Base-by-base conservation (phyloP, 1,140 invertebrate species). In the Brachionus koreanus region DNA sequence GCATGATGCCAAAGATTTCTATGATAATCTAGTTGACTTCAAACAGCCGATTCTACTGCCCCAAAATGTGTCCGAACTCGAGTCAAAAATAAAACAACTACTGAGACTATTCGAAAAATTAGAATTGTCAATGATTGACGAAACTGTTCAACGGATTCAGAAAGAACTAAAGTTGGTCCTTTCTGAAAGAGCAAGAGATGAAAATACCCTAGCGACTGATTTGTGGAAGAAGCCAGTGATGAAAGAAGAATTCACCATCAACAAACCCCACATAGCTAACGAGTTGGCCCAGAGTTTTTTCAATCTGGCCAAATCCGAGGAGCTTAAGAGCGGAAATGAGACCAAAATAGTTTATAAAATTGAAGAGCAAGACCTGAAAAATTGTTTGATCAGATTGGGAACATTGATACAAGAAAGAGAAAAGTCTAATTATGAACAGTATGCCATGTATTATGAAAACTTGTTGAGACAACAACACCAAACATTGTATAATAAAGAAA, bases 161-260 rank as follows among this genome's bases (percentile, higher is more conserved):
- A 85, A 85, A 75, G 88, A 89, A 65, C 69, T 87, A 10, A 87
- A 86, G 33, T 77, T 88, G 19, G 86, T 85, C 7, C 75, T 87
- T 19, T 84, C 87, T 9, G 88, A 89, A 83, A 84, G 88, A 72
- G 84, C 84, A 2, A 65, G 88, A 33, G 88, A 88, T 52, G 88
- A 89, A 63, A 85, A 83, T 33, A 85, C 84, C 10, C 82, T 88
- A 39, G 85, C 88, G 1, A 88, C 87, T 25, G 88, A 89, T 83
- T 84, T 89, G 3, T 89, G 88, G 88, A 88, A 88, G 83, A 85
- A 85, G 84, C 84, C 86, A 13, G 87, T 88, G 3, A 88, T 88
- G 86, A 87, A 87, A 82, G 88, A 88, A 83, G 87, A 85, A 72
- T 87, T 87, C 72, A 88, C 88, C 0, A 85, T 87, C 25, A 84